These are phyloP conservation scores for Todus mexicanus DNA, from an alignment of 2,797 vertebrate genomes.

Conservation along the genomic window DNA sequence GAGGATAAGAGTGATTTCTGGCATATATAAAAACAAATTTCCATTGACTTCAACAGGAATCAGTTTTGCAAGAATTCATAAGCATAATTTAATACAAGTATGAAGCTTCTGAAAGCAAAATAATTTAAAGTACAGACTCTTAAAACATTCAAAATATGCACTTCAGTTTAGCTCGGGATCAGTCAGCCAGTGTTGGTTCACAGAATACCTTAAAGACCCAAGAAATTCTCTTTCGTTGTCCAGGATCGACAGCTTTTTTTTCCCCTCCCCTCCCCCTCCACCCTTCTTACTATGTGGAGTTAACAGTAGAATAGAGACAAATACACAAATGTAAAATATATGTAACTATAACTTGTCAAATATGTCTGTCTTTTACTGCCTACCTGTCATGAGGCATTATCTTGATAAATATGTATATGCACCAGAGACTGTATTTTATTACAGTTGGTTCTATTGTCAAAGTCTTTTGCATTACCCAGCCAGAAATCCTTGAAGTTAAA, in stretches of 20 bases:
- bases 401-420: constrained; percentile 1
- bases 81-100: neutral
- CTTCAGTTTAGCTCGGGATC: neutral
- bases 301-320: neutral
- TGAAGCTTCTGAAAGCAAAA: neutral
- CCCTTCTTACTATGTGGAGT: neutral
- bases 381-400: neutral
- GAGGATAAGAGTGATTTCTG: neutral
- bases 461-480: constrained; percentile 20
- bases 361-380: neutral
- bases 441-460: neutral
- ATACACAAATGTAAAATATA: neutral
- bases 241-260: neutral
- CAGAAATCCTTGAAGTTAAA: constrained; percentile 52
- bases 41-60: neutral
- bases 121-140: neutral
- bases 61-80: neutral
- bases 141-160: neutral
- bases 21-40: neutral
- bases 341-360: neutral
- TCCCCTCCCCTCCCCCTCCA: fast-evolving
- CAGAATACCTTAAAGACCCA: neutral
- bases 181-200: neutral
- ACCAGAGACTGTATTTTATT: constrained; percentile 21
- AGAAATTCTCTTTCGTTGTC: neutral